These are phyloP conservation scores for Nyctibius grandis DNA, from an alignment of 2,797 vertebrate species.

Conservation along the genomic window DNA sequence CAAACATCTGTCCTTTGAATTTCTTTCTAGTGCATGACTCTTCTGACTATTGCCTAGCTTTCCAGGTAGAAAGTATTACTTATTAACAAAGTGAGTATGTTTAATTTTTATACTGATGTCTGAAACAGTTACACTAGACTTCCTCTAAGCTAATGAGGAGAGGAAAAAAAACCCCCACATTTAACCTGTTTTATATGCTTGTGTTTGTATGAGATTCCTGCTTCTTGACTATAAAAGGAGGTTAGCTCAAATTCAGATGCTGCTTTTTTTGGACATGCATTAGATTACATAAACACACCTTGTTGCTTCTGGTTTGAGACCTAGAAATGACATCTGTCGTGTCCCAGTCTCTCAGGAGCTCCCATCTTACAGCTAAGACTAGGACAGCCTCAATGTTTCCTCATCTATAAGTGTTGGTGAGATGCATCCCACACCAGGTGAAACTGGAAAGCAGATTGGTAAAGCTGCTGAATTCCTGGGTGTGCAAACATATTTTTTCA, in stretches of 20 bases:
- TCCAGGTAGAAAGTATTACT: neutral
- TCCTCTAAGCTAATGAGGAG: neutral
- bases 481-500: neutral
- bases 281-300: neutral
- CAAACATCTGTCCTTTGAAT: neutral
- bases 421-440: neutral
- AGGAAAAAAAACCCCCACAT: fast-evolving
- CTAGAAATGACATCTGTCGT: neutral
- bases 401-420: neutral
- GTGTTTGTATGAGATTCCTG: neutral
- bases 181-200: neutral
- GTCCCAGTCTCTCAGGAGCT: neutral
- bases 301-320: neutral
- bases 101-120: neutral
- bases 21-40: neutral
- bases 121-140: neutral
- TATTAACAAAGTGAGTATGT: neutral
- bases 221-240: neutral
- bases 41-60: neutral
- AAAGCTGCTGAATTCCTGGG: neutral
- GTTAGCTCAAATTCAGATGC: neutral
- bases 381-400: neutral
- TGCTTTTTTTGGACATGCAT: neutral
- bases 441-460: neutral
- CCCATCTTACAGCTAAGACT: neutral